Evolutionary conservation across 2,113 vertebrate species (phyloP).

Genomic region (Thunnus thynnus): DNA sequence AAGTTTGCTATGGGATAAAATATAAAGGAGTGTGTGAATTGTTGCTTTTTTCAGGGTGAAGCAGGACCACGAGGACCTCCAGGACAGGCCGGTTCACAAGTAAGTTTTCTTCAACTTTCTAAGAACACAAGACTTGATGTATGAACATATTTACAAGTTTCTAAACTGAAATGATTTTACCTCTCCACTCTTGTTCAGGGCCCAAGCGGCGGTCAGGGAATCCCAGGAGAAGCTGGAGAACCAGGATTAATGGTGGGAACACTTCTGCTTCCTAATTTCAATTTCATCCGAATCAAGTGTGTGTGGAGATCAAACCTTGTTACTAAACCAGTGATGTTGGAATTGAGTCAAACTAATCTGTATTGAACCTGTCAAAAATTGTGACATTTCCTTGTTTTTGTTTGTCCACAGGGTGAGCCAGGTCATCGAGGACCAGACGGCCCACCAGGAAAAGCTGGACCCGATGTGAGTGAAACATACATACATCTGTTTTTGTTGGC

Average conservation of each 20-base stretch:
- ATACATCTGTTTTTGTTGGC: not conserved
- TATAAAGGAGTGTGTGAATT: not conserved
- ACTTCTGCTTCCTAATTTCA: not conserved
- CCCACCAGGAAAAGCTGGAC: conserved; percentile 91
- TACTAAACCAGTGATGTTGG: not conserved
- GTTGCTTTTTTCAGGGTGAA: conserved; percentile 87
- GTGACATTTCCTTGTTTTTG: not conserved
- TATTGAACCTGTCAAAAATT: not conserved
- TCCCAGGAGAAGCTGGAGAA: conserved; percentile 93
- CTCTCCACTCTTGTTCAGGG: conserved; percentile 82
- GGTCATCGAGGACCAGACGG: conserved; percentile 95
- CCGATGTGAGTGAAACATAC: conserved; percentile 88
- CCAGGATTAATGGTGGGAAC: conserved; percentile 90
- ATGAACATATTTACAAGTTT: not conserved
- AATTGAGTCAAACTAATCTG: not conserved
- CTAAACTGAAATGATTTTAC: not conserved
- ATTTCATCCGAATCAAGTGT: too few relatives aligned
- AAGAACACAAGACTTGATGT: not conserved
- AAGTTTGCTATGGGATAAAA: not conserved
- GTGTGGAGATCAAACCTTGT: too few relatives aligned
- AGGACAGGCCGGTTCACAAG: conserved; percentile 87
- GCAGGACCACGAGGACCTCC: conserved; percentile 92
- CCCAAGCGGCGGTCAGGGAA: conserved; percentile 88
- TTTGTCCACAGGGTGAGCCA: conserved; percentile 85
- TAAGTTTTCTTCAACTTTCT: conserved; percentile 77